Evolutionary conservation across 2,888 invertebrate genomes (phyloP), one percentile per base, ranked within the genome.

Genomic region (Bombylius major): DNA sequence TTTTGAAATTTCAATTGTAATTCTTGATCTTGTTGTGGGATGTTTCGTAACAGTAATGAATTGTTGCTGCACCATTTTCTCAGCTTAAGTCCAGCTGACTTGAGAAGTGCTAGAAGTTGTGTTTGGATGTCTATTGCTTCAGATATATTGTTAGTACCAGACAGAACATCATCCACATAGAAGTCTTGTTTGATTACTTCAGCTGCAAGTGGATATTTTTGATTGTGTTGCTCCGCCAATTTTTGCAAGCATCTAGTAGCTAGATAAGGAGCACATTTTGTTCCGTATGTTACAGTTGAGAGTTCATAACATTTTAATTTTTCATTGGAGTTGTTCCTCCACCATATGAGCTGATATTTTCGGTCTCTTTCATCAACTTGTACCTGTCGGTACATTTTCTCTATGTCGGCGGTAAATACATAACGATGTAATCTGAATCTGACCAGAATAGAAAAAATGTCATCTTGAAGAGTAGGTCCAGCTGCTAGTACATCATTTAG

Each of bases 121-220:
- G 13, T 6, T 32, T 49, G 49, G 2, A 49, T 49, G 11, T 8
- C 57, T 53, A 61, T 60, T 49, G 55, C 57, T 58, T 53, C 56
- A 56, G 64, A 65, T 66, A 67, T 71, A 69, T 70, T 67, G 69
- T 70, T 72, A 74, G 73, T 75, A 74, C 67, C 72, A 70, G 71
- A 74, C 68, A 68, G 66, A 63, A 59, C 60, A 61, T 66, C 71
- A 72, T 74, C 74, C 70, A 71, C 70, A 72, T 69, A 71, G 66
- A 70, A 69, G 69, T 76, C 75, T 75, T 75, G 75, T 71, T 71
- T 65, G 66, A 70, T 69, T 70, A 63, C 67, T 71, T 70, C 71
- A 71, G 69, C 69, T 67, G 62, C 67, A 70, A 67, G 75, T 75
- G 75, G 75, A 71, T 70, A 75, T 74, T 70, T 72, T 75, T 75